A percentile compares a stretch with the other conserved stretches of the same genome.
Evolutionary conservation across 92 coral and sea anemone species (phyloP).

Genomic region (Actinernus sp.): DNA sequence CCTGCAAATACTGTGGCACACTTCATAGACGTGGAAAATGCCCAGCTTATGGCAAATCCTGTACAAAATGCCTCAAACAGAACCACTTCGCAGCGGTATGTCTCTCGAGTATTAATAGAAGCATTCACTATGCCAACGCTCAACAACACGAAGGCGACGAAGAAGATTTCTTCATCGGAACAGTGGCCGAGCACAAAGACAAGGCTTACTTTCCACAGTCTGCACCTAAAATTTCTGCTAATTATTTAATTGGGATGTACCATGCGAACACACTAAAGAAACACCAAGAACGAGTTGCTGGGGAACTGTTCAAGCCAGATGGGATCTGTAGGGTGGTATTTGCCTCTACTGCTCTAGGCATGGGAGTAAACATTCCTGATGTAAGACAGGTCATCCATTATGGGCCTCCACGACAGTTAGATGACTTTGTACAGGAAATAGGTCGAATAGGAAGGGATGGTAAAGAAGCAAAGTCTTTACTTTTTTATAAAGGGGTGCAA

Average conservation of each 20-base stretch:
- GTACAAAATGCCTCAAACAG: too few relatives aligned
- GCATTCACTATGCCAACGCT: too few relatives aligned
- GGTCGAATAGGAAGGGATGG: constrained; percentile 47
- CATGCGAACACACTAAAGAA: constrained; percentile 39
- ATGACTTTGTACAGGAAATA: too few relatives aligned
- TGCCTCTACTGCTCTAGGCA: constrained; percentile 49
- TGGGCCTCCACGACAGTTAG: constrained; percentile 46
- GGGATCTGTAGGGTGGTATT: constrained; percentile 26
- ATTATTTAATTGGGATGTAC: constrained; percentile 56
- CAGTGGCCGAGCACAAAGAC: too few relatives aligned
- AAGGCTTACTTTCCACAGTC: constrained; percentile 7
- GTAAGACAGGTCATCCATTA: constrained; percentile 36
- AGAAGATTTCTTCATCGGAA: too few relatives aligned
- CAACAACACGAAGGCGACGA: too few relatives aligned
- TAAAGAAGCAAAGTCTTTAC: constrained; percentile 5
- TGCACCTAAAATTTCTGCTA: constrained; percentile 7
- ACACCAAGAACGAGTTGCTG: constrained; percentile 21
- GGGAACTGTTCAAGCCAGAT: constrained; percentile 1
- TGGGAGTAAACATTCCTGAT: constrained; percentile 39
- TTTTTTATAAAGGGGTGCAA: constrained; percentile 21
- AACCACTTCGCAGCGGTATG: too few relatives aligned
- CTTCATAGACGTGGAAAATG: too few relatives aligned
- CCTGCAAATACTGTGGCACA: too few relatives aligned
- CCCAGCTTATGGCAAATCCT: too few relatives aligned
- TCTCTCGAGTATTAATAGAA: too few relatives aligned